Conservation (phyloP, 2,113 vertebrate genomes). For the Podiceps cristatus region DNA sequence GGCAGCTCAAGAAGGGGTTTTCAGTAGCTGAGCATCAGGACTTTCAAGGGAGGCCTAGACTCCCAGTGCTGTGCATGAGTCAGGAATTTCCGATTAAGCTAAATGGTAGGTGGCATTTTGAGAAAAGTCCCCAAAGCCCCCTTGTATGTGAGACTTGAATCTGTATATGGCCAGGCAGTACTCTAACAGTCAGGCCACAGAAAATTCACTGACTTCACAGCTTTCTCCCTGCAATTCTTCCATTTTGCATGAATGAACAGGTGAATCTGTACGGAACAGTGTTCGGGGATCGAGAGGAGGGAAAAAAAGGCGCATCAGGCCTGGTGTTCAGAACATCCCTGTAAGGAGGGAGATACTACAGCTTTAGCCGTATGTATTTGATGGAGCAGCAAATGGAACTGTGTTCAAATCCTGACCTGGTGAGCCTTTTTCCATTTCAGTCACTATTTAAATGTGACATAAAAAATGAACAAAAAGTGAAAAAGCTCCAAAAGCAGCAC, state of each 20-base stretch:
- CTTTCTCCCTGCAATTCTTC: not conserved
- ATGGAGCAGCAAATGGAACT: not conserved
- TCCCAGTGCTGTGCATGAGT: not conserved
- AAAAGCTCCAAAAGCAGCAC: not conserved
- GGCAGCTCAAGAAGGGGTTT: not conserved
- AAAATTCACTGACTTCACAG: not conserved
- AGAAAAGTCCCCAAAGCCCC: not conserved
- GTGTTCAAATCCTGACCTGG: not conserved
- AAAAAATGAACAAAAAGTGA: not conserved
- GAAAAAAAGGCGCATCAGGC: accelerated
- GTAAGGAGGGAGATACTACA: not conserved
- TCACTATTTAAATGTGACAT: not conserved
- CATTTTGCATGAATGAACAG: not conserved
- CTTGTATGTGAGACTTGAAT: not conserved
- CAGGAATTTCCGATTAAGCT: not conserved
- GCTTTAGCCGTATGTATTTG: not conserved
- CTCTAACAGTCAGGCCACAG: not conserved
- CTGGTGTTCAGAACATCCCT: not conserved
- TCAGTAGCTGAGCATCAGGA: not conserved
- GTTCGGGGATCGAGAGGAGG: not conserved
- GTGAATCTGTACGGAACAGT: accelerated
- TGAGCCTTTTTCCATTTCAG: not conserved
- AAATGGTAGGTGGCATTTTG: not conserved
- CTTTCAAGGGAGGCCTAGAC: not conserved
- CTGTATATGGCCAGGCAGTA: not conserved